Base-by-base conservation (phyloP, 2,888 invertebrate genomes). In the Brachynemurus nebulosus region DNA sequence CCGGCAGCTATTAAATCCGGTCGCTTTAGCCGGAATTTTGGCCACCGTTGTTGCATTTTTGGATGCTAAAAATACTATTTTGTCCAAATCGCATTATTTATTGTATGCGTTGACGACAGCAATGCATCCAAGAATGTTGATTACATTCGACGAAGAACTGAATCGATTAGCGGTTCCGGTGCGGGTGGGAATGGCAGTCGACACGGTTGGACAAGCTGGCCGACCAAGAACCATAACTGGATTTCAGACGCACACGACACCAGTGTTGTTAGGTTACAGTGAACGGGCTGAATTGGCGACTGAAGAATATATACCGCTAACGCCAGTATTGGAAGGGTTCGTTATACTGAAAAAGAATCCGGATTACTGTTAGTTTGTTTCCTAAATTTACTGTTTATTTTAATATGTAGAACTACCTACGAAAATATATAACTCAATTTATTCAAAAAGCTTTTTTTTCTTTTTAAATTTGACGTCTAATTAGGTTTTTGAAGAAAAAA, bases 151-250 rank as follows among this genome's bases (percentile, higher is more conserved):
- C 61, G 93, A 96, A 59, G 81, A 88, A 53, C 71, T 96, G 42
- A 83, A 88, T 60, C 89, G 93, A 44, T 68, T 95, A 49, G 85
- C 92, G 47, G 89, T 93, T 5, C 84, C 88, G 35, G 95, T 97
- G 2, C 76, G 89, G 50, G 88, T 90, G 11, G 89, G 89, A 54
- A 81, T 83, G 77, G 97, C 97, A 21, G 95, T 99, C 5, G 98
- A 99, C 69, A 90, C 93, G 5, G 96, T 99, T 16, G 98, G 97
- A 2, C 97, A 98, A 66, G 98, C 98, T 1, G 98, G 98, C 36
- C 95, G 93, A 47, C 98, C 98, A 1, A 98, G 97, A 68, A 96
- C 97, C 0, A 99, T 99, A 54, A 95, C 97, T 2, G 98, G 98
- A 17, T 97, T 98, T 58, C 98, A 96, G 65, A 99, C 98, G 2